Evolutionary conservation across 2,888 invertebrate genomes (phyloP), one percentile per base, ranked within the genome.

Genomic region (Thecophora atra): DNA sequence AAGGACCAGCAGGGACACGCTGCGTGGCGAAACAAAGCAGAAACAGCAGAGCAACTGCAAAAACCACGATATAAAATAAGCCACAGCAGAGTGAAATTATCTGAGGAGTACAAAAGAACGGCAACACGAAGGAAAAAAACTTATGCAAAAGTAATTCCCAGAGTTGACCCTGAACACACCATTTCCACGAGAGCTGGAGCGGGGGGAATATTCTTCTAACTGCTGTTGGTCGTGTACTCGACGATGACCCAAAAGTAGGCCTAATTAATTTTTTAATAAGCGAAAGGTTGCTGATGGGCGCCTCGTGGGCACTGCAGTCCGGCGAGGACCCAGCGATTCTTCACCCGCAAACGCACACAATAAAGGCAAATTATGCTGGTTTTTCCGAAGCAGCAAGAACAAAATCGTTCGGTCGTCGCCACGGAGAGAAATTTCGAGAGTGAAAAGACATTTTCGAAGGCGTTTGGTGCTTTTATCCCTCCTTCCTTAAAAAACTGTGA

Each of bases 201-300:
- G 26, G 58, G 24, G 0, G 30, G 30, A 3, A n/a, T 15, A 3
- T 42, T n/a, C 30, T 26, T 6, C 13, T 15, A 26, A 8, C 28
- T 24, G 13, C 30, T 3, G 13, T 11, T 17, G 28, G 17, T 7
- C 11, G 52, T 52, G 52, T 28, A 47, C 15, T 6, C 21, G 68
- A 52, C 60, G 19, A 6, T n/a, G 30, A 28, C 21, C 26, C 21
- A 68, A 73, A 69, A 70, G 68, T 65, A 70, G 54, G 72, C 75
- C 64, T 76, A 76, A 75, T 77, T 77, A 77, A 76, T 74, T 77
- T 77, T 75, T 77, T 72, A 77, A 74, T 74, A 76, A 75, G 67
- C 74, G 72, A 74, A 76, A 76, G 71, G 73, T 72, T 74, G 74
- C 71, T 72, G 74, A 76, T 65, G 74, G 72, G 51, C 54, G 75